These are phyloP conservation scores for Halichondria panicea DNA, from an alignment of 37 sponge, comb jelly and placozoan genomes.

Conservation along the genomic window DNA sequence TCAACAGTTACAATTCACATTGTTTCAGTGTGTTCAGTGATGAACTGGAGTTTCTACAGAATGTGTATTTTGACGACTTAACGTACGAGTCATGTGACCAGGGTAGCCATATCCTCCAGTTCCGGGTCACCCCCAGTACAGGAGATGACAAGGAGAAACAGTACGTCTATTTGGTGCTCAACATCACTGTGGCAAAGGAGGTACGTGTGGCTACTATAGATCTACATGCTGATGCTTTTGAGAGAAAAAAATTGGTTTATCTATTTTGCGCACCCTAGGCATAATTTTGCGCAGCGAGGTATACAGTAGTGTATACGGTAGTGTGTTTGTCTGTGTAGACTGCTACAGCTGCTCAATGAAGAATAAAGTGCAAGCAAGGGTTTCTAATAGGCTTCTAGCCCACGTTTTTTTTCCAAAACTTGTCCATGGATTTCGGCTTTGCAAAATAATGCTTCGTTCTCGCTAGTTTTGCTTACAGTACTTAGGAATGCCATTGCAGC, in stretches of 20 bases:
- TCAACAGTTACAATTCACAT: background rate
- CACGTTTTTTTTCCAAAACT: too few relatives aligned
- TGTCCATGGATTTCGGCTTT: too few relatives aligned
- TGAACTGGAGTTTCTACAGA: constrained; percentile 51
- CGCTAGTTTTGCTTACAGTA: too few relatives aligned
- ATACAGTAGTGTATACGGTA: background rate
- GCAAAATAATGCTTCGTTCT: too few relatives aligned
- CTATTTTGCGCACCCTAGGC: background rate
- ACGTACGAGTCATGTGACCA: too few relatives aligned
- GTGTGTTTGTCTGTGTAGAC: constrained; percentile 3
- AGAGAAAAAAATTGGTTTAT: background rate
- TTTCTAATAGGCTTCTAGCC: too few relatives aligned
- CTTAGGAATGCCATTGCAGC: too few relatives aligned
- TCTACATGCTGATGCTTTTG: background rate
- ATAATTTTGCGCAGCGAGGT: background rate
- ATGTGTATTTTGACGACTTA: constrained; percentile 54
- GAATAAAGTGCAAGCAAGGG: too few relatives aligned
- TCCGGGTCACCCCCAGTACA: constrained; percentile 69
- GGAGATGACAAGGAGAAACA: constrained; percentile 56
- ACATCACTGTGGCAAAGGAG: background rate
- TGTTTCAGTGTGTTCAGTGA: constrained; percentile 9
- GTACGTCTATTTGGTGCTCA: constrained; percentile 63
- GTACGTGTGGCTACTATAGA: background rate
- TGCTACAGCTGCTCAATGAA: too few relatives aligned
- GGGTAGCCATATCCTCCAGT: too few relatives aligned